Percentiles rank a stretch among this genome's conserved stretches.
Conservation (phyloP, 2,888 invertebrate genomes). For the Megalurothrips usitatus region DNA sequence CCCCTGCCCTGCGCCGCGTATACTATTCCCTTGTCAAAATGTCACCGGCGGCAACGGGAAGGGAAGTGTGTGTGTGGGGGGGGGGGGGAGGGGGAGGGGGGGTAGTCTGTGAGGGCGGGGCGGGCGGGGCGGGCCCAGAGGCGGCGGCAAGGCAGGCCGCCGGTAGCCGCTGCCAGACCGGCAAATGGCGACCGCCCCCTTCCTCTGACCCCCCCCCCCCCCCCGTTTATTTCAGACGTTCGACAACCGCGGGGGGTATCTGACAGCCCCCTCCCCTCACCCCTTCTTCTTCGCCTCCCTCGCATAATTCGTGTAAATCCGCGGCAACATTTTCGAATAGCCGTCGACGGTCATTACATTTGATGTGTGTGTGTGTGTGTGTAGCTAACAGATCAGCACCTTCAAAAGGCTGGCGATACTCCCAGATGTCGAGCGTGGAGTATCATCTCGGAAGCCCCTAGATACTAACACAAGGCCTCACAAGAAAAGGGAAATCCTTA, state of each 20-base stretch:
- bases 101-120: neutral
- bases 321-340: too few relatives aligned
- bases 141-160: neutral
- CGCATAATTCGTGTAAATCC: too few relatives aligned
- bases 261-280: neutral
- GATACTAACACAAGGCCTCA: too few relatives aligned
- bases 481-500: too few relatives aligned
- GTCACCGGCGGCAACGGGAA: neutral
- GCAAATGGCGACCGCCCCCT: neutral
- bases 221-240: neutral
- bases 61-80: neutral
- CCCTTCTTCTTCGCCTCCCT: too few relatives aligned
- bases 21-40: slow-evolving; percentile 45
- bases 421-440: too few relatives aligned
- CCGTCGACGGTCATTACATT: too few relatives aligned
- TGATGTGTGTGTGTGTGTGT: too few relatives aligned
- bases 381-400: too few relatives aligned
- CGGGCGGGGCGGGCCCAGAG: neutral
- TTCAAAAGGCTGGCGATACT: too few relatives aligned
- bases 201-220: neutral
- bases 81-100: neutral
- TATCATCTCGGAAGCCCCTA: too few relatives aligned
- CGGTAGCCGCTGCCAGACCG: neutral
- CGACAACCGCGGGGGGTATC: neutral
- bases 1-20: slow-evolving; percentile 46